phyloP scores from a whole-genome alignment of 2,888 invertebrate species.

The Galerucella nymphaeae region DNA sequence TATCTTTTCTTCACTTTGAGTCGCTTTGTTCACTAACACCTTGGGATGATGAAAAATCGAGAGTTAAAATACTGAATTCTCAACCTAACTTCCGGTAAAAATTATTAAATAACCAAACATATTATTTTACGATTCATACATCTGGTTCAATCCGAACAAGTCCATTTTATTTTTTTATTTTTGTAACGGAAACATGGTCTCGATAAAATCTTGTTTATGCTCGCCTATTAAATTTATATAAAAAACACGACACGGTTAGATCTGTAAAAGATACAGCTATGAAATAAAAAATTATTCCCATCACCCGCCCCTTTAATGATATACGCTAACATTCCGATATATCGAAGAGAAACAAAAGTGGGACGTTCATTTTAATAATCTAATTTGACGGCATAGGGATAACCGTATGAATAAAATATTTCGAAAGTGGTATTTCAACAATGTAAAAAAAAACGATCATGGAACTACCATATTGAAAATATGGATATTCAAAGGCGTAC shows the following conservation, averaged over 20 bases:
- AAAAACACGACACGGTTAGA: constrained; percentile 19
- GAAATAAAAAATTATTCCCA: constrained; percentile 32
- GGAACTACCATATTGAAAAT: neutral
- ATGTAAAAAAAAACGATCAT: neutral
- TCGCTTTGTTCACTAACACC: too few species aligned
- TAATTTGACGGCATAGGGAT: neutral
- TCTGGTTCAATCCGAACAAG: neutral
- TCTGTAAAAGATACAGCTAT: constrained; percentile 26
- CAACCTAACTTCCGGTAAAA: neutral
- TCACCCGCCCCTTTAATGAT: constrained; percentile 37
- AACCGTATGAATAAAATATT: neutral
- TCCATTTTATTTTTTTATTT: constrained; percentile 21
- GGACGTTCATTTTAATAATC: constrained; percentile 21
- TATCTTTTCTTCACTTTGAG: too few species aligned
- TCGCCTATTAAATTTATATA: constrained; percentile 19
- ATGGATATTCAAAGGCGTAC: neutral
- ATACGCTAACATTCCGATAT: constrained; percentile 16
- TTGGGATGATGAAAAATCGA: too few species aligned
- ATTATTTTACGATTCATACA: neutral
- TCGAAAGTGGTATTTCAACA: neutral
- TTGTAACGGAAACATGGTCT: constrained; percentile 14
- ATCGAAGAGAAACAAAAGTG: constrained; percentile 28
- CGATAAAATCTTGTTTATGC: constrained; percentile 25
- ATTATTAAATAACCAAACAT: neutral
- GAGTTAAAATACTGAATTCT: too few species aligned